phyloP scores from a whole-genome alignment of 1,140 invertebrate species.

The Nephotettix cincticeps region DNA sequence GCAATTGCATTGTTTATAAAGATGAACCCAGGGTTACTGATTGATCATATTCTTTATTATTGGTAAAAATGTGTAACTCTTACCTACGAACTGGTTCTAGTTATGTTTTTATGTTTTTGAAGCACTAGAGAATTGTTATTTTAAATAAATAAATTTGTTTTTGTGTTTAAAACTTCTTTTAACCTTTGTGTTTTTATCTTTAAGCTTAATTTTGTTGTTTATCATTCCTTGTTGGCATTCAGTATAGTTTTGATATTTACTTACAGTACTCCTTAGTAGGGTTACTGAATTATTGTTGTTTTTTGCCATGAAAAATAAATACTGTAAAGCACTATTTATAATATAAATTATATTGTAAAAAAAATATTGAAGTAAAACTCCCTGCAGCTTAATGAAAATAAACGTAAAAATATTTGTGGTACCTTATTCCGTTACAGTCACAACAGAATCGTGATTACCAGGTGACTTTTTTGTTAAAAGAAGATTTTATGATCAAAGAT shows the following conservation, averaged over 20 bases:
- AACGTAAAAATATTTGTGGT: neutral
- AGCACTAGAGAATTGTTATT: neutral
- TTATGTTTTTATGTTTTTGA: conserved; percentile 11
- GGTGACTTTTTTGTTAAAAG: no score
- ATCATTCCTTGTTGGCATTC: no score
- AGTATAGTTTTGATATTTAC: no score
- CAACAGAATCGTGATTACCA: no score
- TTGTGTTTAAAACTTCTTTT: neutral
- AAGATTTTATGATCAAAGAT: neutral
- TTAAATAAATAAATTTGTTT: conserved; percentile 13
- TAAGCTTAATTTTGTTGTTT: neutral
- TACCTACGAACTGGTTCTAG: neutral
- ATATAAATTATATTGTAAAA: no score
- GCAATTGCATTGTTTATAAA: conserved; percentile 6
- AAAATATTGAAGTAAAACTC: neutral
- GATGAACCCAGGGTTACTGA: no score
- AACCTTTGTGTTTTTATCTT: neutral
- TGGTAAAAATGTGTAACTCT: neutral
- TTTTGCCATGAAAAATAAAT: no score
- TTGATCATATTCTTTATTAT: neutral
- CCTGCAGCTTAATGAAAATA: neutral
- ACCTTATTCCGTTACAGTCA: no score
- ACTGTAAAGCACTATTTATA: no score
- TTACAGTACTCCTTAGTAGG: no score
- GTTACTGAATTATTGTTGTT: no score